These are phyloP conservation scores for Himantopus leucocephalus DNA, from an alignment of 2,113 vertebrate genomes.

Conservation along the genomic window DNA sequence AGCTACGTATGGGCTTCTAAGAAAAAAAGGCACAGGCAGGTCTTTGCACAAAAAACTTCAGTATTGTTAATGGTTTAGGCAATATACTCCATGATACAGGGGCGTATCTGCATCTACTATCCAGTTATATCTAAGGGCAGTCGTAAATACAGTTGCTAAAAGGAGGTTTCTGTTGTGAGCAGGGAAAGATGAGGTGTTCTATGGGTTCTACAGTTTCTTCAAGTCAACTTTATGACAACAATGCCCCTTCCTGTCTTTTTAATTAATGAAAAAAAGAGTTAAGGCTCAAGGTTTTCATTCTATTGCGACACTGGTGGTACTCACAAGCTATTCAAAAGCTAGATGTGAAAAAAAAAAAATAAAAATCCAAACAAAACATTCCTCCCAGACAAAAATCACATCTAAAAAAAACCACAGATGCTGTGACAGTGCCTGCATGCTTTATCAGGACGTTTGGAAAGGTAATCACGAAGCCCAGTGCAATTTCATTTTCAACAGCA, in stretches of 20 bases:
- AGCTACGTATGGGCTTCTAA: not conserved
- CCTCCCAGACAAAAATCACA: not conserved
- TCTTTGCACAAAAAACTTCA: not conserved
- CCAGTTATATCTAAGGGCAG: not conserved
- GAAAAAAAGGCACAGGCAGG: not conserved
- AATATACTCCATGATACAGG: not conserved
- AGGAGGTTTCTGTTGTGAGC: not conserved
- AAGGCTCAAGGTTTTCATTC: not conserved
- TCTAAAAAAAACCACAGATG: not conserved
- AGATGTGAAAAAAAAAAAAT: not conserved
- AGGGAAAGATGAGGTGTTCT: not conserved
- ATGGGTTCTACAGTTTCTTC: not conserved
- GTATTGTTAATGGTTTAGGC: not conserved
- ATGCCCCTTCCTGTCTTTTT: not conserved
- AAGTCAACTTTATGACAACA: not conserved
- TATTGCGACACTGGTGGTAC: not conserved
- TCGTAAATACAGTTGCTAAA: not conserved
- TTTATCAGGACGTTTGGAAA: not conserved
- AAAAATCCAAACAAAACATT: not conserved
- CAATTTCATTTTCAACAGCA: not conserved
- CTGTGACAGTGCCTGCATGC: not conserved
- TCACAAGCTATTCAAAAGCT: not conserved
- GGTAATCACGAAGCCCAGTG: not conserved
- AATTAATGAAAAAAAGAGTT: not conserved
- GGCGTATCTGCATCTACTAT: not conserved